Conservation (phyloP, 2,888 invertebrate species). For the Anoncus sp. region DNA sequence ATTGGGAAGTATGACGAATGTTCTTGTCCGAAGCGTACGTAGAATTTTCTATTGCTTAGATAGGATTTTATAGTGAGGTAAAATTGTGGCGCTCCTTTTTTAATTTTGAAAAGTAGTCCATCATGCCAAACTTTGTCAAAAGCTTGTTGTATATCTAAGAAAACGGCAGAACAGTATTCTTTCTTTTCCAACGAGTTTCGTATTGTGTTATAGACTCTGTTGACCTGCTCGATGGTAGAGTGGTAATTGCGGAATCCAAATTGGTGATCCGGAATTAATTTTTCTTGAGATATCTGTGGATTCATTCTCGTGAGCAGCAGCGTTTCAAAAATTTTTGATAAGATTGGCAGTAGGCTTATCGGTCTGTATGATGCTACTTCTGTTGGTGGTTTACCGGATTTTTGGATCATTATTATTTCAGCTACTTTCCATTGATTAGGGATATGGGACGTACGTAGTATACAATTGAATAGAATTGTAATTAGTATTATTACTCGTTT, state of each 20-base stretch:
- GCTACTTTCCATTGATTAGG: slow-evolving; percentile 69
- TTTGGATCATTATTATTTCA: slow-evolving; percentile 60
- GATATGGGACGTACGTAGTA: slow-evolving; percentile 43
- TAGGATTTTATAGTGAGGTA: slow-evolving; percentile 58
- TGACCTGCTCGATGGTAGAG: slow-evolving; percentile 66
- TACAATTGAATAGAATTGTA: slow-evolving; percentile 39
- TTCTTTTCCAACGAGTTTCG: slow-evolving; percentile 58
- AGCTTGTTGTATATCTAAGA: slow-evolving; percentile 64
- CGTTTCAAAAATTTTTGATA: slow-evolving; percentile 71
- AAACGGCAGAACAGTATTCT: slow-evolving; percentile 62
- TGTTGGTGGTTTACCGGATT: slow-evolving; percentile 66
- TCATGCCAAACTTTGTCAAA: no score
- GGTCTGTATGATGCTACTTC: slow-evolving; percentile 65
- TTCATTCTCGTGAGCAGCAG: slow-evolving; percentile 62
- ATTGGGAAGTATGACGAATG: slow-evolving; percentile 33
- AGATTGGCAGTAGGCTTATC: slow-evolving; percentile 53
- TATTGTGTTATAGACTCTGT: slow-evolving; percentile 63
- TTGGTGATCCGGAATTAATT: slow-evolving; percentile 65
- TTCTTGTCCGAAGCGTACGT: slow-evolving; percentile 38
- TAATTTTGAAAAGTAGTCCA: slow-evolving; percentile 64
- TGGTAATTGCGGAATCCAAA: slow-evolving; percentile 67
- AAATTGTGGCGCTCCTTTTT: slow-evolving; percentile 50
- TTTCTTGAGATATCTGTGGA: slow-evolving; percentile 32
- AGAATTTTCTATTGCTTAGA: slow-evolving; percentile 49
- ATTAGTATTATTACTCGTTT: slow-evolving; percentile 5